Evolutionary conservation across 2,888 invertebrate species (phyloP), one percentile per base, ranked within the genome.

Genomic region (Agriopis aurantiaria): DNA sequence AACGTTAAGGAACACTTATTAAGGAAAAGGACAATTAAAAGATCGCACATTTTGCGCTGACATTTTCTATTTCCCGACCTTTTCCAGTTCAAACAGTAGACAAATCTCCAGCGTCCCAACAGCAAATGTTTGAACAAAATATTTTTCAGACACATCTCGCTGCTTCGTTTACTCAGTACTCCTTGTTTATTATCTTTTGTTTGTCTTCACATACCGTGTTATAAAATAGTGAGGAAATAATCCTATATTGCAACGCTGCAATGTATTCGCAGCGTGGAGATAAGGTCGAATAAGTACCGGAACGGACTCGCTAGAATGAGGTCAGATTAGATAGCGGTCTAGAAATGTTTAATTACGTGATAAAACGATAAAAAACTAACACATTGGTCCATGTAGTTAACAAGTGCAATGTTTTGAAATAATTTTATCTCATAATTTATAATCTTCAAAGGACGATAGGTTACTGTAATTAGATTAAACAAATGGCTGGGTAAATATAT

Each of bases 251-350:
- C 72, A 71, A 65, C 60, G 72, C 76, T 63, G 74, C 70, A 74
- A 73, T 76, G 75, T 75, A 76, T 77, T 77, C 76, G 80, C 78
- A 76, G 79, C 74, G 69, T 60, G 74, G 75, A 77, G 84, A 84
- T 85, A 83, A 82, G 75, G 65, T 75, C 69, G 77, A 82, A 64
- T 82, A 85, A 81, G 81, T 81, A 80, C 81, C 76, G 75, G 78
- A 78, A 69, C 69, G 78, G 77, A 70, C 75, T 79, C 57, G 75
- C 58, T 57, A 43, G 63, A 80, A 78, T 63, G 76, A 64, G 78
- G 76, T 68, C 75, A 82, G 78, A 82, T 80, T 73, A 82, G 74
- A 80, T 80, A 74, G 72, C 69, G 68, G 68, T 65, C 65, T 75
- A 80, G 78, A 77, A 78, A 78, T 79, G 62, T 74, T 71, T 80